phyloP scores from a whole-genome alignment of 2,113 vertebrate genomes.

The rat (Rattus norvegicus) region GRCr8 NC_086039.1:71275501-71276000 shows the following conservation, averaged over 20 bases:
- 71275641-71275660: background rate
- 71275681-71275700: background rate
- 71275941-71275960: background rate
- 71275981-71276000: background rate
- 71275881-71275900: background rate
- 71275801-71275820: background rate
- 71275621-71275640: background rate
- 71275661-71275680: background rate
- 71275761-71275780: background rate
- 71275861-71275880: background rate
- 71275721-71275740: background rate
- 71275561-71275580: background rate
- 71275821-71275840: background rate
- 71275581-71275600: background rate
- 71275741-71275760: background rate
- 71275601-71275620: background rate
- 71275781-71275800: slow-evolving; percentile 8
- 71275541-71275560: background rate
- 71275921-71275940: background rate
- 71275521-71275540: background rate
- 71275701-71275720: background rate
- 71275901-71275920: slow-evolving; percentile 8
- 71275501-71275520: no score
- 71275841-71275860: background rate
- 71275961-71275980: background rate